Evolutionary conservation across 2,888 invertebrate species (phyloP).

Genomic region (Tetrapedia diversipes): DNA sequence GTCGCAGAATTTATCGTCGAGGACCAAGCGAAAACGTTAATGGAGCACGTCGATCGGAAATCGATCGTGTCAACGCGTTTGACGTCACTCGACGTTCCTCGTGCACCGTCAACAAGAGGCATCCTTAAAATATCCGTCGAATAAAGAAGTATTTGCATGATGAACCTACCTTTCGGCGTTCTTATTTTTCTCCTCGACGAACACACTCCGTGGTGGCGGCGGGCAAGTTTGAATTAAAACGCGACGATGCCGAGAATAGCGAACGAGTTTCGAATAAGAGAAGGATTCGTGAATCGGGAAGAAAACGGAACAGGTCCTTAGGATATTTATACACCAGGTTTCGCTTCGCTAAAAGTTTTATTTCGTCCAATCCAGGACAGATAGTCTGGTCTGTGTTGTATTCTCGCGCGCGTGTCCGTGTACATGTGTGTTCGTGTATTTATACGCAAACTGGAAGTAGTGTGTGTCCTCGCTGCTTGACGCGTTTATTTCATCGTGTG

Average conservation of each 20-base stretch:
- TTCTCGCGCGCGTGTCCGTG: not conserved
- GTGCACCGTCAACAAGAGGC: not conserved
- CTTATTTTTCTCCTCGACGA: not conserved
- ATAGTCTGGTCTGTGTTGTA: constrained; percentile 72
- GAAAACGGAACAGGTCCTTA: constrained; percentile 22
- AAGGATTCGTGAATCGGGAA: constrained; percentile 15
- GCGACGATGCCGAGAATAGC: not conserved
- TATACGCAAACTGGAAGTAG: constrained; percentile 30
- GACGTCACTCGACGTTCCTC: not conserved
- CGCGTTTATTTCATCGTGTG: not conserved
- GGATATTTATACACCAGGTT: constrained; percentile 37
- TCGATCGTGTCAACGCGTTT: not conserved
- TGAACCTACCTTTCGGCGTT: not conserved
- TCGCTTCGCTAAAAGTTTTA: constrained; percentile 81
- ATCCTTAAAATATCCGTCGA: not conserved
- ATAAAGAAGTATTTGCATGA: not conserved
- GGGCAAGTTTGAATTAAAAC: not conserved
- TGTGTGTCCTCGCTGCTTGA: constrained; percentile 5
- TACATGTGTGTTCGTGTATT: constrained; percentile 39
- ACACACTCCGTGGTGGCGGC: no score
- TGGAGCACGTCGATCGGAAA: not conserved
- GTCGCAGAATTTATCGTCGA: not conserved
- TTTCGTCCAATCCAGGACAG: constrained; percentile 75
- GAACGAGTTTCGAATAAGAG: not conserved
- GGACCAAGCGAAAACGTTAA: not conserved